A percentile compares a stretch with the other conserved stretches of the same genome.
These are phyloP conservation scores for Perognathus longimembris DNA, from an alignment of 2,113 vertebrate genomes.

Conservation along the genomic window DNA sequence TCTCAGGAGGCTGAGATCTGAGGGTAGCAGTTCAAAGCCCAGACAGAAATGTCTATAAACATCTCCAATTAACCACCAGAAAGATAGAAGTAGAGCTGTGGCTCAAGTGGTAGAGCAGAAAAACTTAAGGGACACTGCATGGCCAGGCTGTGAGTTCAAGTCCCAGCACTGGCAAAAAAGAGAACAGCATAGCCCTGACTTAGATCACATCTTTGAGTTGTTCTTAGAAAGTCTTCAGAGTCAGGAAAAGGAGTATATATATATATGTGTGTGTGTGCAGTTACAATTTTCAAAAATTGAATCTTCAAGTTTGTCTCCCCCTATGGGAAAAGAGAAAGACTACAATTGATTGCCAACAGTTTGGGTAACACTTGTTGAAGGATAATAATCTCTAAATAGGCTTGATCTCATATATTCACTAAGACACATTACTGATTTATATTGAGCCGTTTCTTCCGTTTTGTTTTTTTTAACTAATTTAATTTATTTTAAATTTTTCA, in stretches of 20 bases:
- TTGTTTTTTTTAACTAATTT: too few relatives aligned
- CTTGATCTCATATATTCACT: slow-evolving; percentile 52
- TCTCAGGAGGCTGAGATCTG: too few relatives aligned
- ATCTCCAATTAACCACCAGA: too few relatives aligned
- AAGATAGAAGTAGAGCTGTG: too few relatives aligned
- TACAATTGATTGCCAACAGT: slow-evolving; percentile 51
- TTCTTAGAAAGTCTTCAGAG: neutral
- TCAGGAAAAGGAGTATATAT: neutral
- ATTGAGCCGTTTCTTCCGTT: slow-evolving; percentile 50
- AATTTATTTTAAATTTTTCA: too few relatives aligned
- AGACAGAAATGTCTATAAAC: too few relatives aligned
- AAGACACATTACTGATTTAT: slow-evolving; percentile 60
- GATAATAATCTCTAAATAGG: slow-evolving; percentile 60
- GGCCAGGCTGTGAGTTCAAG: too few relatives aligned
- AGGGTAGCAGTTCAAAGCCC: too few relatives aligned
- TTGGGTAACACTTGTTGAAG: slow-evolving; percentile 65
- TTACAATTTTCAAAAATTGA: slow-evolving; percentile 53
- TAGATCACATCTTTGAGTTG: neutral
- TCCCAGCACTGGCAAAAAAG: neutral
- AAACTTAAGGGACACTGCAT: too few relatives aligned
- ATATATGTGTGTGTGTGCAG: too few relatives aligned
- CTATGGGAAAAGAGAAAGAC: slow-evolving; percentile 60
- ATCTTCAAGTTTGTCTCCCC: slow-evolving; percentile 55
- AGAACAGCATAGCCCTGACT: neutral
- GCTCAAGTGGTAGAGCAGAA: too few relatives aligned